A percentile compares a stretch with the other conserved stretches of the same genome.
Conservation (phyloP, 1,140 invertebrate genomes). For the Drosophila pachea region DNA sequence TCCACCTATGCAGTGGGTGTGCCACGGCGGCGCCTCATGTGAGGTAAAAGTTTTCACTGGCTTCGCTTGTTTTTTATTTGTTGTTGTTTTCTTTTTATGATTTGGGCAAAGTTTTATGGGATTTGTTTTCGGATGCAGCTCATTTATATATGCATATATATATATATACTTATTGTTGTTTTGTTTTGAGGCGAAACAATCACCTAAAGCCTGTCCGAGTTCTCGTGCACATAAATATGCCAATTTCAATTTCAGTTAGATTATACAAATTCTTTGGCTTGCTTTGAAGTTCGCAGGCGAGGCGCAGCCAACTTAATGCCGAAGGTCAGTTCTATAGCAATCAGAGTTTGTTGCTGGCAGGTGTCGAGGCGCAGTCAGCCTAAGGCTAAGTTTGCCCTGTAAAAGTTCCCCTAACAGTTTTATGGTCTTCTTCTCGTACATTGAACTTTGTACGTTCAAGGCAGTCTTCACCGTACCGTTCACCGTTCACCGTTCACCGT, state of each 20-base stretch:
- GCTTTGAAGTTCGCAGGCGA: not conserved
- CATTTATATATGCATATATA: too few species aligned
- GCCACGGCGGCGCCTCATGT: conserved; percentile 14
- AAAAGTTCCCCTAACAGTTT: too few species aligned
- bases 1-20: not conserved
- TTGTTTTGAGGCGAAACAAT: too few species aligned
- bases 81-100: conserved; percentile 29
- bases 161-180: too few species aligned
- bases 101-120: conserved; percentile 51
- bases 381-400: not conserved
- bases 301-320: conserved; percentile 6
- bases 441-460: too few species aligned
- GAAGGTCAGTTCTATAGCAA: not conserved
- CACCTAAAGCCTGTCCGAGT: too few species aligned
- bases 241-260: not conserved
- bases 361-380: not conserved
- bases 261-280: not conserved
- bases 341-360: not conserved
- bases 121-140: conserved; percentile 40
- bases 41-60: conserved; percentile 44
- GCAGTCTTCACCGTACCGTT: too few species aligned
- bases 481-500: too few species aligned
- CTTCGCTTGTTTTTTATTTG: conserved; percentile 10
- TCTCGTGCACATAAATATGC: too few species aligned
- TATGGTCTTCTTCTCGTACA: too few species aligned